Evolutionary conservation across 2,113 vertebrate species (phyloP), one percentile per base, ranked within the genome.

Genomic region (Bufo gargarizans): DNA sequence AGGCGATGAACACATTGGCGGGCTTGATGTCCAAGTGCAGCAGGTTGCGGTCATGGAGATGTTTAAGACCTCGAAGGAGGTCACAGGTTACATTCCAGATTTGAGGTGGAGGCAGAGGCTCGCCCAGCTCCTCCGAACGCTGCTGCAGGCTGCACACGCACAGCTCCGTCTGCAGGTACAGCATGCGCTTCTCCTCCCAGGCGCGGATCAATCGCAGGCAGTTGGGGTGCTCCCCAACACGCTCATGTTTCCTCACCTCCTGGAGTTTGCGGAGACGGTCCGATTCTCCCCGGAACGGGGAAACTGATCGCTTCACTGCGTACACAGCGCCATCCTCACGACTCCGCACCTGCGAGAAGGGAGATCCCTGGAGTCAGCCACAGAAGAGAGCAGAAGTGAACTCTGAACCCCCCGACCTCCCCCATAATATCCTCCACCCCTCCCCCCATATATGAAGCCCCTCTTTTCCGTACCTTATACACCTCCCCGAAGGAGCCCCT

Each of bases 151-250:
- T 98, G 85, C 94, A 94, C 81, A 92, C 94, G 2, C 97, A 98
- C 81, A 98, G 93, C 92, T 98, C 97, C 0, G 96, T 98, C 94
- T 97, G 97, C 76, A 98, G 96, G 93, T 96, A 97, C 1, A 98
- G 94, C 20, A 96, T 92, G 12, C 95, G 95, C 0, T 91, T 92
- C 92, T 98, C 96, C 91, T 97, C 97, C 97, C 97, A 98, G 89
- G 97, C 97, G 0, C 94, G 94, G 50, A 95, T 91, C 13, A 98
- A 96, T 61, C 93, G 89, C 90, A 98, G 93, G 19, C 97, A 95
- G 88, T 96, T 93, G 1, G 96, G 96, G 89, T 98, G 97, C 84
- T 92, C 94, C 63, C 94, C 94, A 61, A 97, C 93, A 16, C 92
- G 91, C 90, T 97, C 97, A 0, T 98, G 97, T 92, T 97, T 95